These are phyloP conservation scores for Silurus glanis DNA, from an alignment of 2,113 vertebrate species.

Conservation along the genomic window DNA sequence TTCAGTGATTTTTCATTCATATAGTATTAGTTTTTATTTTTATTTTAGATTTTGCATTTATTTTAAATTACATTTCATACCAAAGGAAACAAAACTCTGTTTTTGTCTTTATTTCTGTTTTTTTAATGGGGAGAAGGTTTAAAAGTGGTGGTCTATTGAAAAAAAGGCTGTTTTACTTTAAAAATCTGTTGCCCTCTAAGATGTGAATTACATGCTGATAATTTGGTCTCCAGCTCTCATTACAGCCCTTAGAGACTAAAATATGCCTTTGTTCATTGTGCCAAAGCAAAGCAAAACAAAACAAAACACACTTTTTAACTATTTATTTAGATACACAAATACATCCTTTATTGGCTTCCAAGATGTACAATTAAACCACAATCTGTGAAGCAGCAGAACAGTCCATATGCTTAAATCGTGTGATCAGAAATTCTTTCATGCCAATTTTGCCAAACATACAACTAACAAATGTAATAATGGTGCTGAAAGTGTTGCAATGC, in stretches of 20 bases:
- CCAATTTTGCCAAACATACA: background rate
- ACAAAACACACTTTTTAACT: background rate
- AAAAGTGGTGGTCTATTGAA: no score
- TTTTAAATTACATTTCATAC: no score
- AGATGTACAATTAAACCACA: background rate
- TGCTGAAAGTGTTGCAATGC: background rate
- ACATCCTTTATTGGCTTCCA: background rate
- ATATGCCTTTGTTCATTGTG: background rate
- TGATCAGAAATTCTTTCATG: background rate
- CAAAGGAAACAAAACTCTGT: no score
- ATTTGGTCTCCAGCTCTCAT: background rate
- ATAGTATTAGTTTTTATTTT: no score
- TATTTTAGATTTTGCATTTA: no score
- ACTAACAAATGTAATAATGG: background rate
- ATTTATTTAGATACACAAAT: conserved; percentile 3
- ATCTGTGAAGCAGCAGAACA: conserved; percentile 23
- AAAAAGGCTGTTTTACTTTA: no score
- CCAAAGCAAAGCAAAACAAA: background rate
- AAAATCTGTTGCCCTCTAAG: no score
- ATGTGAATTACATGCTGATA: background rate
- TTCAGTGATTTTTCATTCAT: no score
- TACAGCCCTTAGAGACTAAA: background rate
- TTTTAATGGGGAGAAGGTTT: no score
- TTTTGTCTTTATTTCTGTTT: no score
- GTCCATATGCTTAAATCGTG: background rate